phyloP scores from a whole-genome alignment of 2,888 invertebrate species.

The Lasioglossum morio region DNA sequence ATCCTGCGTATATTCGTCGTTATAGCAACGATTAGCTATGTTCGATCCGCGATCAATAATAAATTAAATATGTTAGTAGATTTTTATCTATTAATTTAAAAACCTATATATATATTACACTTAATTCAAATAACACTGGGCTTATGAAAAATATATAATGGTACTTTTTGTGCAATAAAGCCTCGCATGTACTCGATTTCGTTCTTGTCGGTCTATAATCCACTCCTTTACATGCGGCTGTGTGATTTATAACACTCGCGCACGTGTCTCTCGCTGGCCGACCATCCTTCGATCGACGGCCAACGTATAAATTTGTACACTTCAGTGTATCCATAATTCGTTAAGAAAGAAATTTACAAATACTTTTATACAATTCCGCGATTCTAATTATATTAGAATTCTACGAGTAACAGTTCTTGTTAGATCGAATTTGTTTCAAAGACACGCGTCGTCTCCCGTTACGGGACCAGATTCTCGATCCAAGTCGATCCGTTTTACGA shows the following conservation, averaged over 20 bases:
- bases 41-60: slow-evolving; percentile 68
- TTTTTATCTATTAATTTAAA: slow-evolving; percentile 69
- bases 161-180: slow-evolving; percentile 82
- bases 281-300: slow-evolving; percentile 37
- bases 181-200: slow-evolving; percentile 59
- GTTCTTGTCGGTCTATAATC: slow-evolving; percentile 27
- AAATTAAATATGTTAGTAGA: slow-evolving; percentile 80
- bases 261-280: slow-evolving; percentile 27
- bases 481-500: slow-evolving; percentile 33
- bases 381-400: slow-evolving; percentile 65
- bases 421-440: slow-evolving; percentile 37
- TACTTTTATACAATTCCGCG: slow-evolving; percentile 75
- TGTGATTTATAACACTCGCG: slow-evolving; percentile 33
- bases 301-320: slow-evolving; percentile 82
- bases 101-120: slow-evolving; percentile 78
- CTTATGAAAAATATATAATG: slow-evolving; percentile 84
- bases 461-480: slow-evolving; percentile 20
- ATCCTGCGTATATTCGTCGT: slow-evolving; percentile 70
- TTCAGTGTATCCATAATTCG: slow-evolving; percentile 72
- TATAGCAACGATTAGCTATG: slow-evolving; percentile 65
- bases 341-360: slow-evolving; percentile 76
- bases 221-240: slow-evolving; percentile 29
- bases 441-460: slow-evolving; percentile 27
- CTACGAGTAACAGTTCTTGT: slow-evolving; percentile 43
- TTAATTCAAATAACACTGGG: slow-evolving; percentile 79